These are phyloP conservation scores for Cryptoblepharus egeriae DNA, from an alignment of 2,797 vertebrate species.

Conservation along the genomic window DNA sequence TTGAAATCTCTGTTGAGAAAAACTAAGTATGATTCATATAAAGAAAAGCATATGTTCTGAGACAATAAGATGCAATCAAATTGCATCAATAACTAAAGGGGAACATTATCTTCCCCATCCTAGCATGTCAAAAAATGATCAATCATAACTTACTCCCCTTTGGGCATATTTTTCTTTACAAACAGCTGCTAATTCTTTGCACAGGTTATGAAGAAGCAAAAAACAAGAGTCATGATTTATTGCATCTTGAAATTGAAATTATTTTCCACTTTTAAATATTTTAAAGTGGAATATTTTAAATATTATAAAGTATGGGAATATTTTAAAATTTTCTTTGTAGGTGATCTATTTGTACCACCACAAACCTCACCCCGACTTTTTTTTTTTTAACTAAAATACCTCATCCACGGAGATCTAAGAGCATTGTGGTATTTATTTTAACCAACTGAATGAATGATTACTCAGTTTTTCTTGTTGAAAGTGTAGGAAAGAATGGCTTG, in stretches of 20 bases:
- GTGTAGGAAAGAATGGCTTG: slow-evolving; percentile 46
- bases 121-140: slow-evolving; percentile 68
- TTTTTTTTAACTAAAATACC: not conserved
- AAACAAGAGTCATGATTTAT: slow-evolving; percentile 42
- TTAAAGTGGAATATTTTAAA: too few relatives aligned
- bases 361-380: not conserved
- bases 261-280: slow-evolving; percentile 71
- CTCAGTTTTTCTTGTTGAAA: slow-evolving; percentile 56
- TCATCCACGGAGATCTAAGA: slow-evolving; percentile 5
- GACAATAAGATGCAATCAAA: slow-evolving; percentile 76
- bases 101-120: slow-evolving; percentile 70
- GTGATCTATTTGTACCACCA: slow-evolving; percentile 8
- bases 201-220: slow-evolving; percentile 60
- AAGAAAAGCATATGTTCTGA: slow-evolving; percentile 75
- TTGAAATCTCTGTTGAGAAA: slow-evolving; percentile 75
- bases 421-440: slow-evolving; percentile 46
- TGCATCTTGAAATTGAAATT: slow-evolving; percentile 70
- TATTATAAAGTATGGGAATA: slow-evolving; percentile 54
- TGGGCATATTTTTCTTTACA: slow-evolving; percentile 66
- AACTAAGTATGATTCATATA: slow-evolving; percentile 72
- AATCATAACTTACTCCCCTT: slow-evolving; percentile 58
- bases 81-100: slow-evolving; percentile 72
- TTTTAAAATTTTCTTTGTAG: slow-evolving; percentile 55
- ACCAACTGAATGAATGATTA: slow-evolving; percentile 52
- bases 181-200: slow-evolving; percentile 73